phyloP scores from a whole-genome alignment of 2,113 vertebrate species.

The Campylomormyrus numenius region DNA sequence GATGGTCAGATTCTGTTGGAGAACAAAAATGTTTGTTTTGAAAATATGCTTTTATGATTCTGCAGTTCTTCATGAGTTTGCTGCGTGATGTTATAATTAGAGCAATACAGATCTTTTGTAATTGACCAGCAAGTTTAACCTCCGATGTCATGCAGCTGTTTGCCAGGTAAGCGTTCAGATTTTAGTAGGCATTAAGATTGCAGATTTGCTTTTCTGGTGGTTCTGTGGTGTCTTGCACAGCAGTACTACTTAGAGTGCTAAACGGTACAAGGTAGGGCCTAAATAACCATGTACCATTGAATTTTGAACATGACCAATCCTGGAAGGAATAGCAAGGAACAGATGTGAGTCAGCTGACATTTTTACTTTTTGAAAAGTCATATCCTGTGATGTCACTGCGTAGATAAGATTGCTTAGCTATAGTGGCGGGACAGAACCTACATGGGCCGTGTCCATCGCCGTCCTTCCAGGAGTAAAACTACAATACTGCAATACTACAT shows the following conservation, averaged over 20 bases:
- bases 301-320: background rate
- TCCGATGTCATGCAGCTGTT: background rate
- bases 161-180: background rate
- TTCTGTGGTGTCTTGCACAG: background rate
- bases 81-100: background rate
- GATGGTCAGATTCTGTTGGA: background rate
- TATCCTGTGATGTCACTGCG: background rate
- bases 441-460: background rate
- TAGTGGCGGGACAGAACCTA: background rate
- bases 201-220: background rate
- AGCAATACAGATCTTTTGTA: background rate
- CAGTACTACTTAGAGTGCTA: background rate
- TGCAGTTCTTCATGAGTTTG: background rate
- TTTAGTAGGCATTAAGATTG: background rate
- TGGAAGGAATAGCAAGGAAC: background rate
- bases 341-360: background rate
- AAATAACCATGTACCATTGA: background rate
- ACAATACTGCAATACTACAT: background rate
- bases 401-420: background rate
- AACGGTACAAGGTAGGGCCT: background rate
- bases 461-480: background rate
- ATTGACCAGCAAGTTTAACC: background rate
- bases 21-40: background rate
- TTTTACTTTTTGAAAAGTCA: background rate
- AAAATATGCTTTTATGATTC: background rate